A percentile compares a stretch with the other conserved stretches of the same genome.
Conservation (phyloP, 2,113 vertebrate genomes). For the Myiopsitta monachus region DNA sequence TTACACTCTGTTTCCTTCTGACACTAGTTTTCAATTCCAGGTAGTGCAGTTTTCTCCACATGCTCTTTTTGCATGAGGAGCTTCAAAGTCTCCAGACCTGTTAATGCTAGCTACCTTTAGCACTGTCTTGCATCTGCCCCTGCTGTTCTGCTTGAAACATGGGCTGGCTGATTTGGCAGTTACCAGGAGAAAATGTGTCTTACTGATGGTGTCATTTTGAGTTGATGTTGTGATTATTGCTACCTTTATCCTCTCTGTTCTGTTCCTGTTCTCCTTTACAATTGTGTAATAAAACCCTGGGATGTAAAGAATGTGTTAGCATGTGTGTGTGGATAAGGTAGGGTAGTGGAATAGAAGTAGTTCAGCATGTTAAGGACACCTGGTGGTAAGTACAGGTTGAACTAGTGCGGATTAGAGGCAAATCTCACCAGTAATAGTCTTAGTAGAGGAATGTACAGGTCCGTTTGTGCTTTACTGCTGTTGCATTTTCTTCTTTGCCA, state of each 20-base stretch:
- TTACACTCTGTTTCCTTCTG: background rate
- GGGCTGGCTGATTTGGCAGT: background rate
- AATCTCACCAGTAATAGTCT: background rate
- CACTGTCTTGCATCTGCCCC: background rate
- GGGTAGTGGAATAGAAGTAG: background rate
- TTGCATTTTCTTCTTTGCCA: background rate
- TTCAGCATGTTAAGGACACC: background rate
- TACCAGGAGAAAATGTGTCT: background rate
- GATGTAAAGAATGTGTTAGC: background rate
- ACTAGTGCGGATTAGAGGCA: rapidly evolving
- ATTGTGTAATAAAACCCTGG: background rate
- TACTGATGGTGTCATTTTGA: background rate
- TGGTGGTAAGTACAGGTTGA: background rate
- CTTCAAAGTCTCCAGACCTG: background rate
- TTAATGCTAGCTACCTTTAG: background rate
- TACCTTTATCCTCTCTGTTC: background rate
- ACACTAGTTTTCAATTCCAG: background rate
- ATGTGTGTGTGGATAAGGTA: background rate
- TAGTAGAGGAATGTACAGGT: background rate
- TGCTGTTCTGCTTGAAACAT: background rate
- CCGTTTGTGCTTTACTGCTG: background rate
- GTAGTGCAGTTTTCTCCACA: rapidly evolving
- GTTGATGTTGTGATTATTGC: background rate
- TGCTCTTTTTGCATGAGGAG: background rate
- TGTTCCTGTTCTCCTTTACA: background rate